These are phyloP conservation scores for Listrodromus nycthemerus DNA, from an alignment of 2,888 invertebrate species.

Conservation along the genomic window DNA sequence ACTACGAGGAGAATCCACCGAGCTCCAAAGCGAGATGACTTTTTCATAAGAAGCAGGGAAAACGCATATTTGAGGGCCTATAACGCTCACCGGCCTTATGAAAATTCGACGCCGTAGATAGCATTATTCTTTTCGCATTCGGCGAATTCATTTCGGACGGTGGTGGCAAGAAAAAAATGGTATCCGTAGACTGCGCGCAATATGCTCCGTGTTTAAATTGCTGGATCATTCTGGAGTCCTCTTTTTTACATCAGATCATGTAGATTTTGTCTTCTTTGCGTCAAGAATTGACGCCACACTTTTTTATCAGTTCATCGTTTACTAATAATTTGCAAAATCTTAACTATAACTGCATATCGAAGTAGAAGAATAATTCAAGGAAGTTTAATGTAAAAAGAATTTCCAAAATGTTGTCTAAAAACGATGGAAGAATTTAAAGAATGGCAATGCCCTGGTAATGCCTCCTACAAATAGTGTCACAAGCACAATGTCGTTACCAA, in stretches of 20 bases:
- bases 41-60: slow-evolving; percentile 56
- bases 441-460: too few relatives aligned
- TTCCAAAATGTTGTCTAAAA: background rate
- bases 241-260: background rate
- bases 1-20: slow-evolving; percentile 2
- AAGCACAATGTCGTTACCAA: too few relatives aligned
- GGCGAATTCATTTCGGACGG: slow-evolving; percentile 45
- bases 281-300: background rate
- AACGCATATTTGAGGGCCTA: slow-evolving; percentile 61
- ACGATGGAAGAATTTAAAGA: too few relatives aligned
- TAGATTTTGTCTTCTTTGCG: background rate
- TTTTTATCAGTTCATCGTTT: background rate
- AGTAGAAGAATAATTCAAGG: background rate
- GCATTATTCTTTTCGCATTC: slow-evolving; percentile 56
- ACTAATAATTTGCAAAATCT: background rate
- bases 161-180: background rate
- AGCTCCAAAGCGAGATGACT: slow-evolving; percentile 42
- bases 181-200: background rate
- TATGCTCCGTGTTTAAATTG: background rate
- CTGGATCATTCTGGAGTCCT: background rate
- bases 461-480: too few relatives aligned
- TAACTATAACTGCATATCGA: background rate
- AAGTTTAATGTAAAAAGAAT: too few relatives aligned
- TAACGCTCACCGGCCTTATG: slow-evolving; percentile 53
- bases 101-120: slow-evolving; percentile 57